These are phyloP conservation scores for Cheilosia vernalis DNA, from an alignment of 2,888 invertebrate genomes.

Conservation along the genomic window DNA sequence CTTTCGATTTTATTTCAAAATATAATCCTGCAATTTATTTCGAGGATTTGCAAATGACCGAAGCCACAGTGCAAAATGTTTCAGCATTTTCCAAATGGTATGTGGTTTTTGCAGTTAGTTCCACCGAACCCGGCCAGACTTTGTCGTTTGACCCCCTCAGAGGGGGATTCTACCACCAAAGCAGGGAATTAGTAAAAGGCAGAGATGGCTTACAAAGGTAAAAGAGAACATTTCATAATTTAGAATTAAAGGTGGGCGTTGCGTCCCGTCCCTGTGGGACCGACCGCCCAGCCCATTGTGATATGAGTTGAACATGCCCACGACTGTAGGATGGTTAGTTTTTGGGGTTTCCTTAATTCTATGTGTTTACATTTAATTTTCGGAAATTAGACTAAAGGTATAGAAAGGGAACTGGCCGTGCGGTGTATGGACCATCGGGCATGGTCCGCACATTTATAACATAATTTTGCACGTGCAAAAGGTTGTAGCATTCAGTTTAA, in stretches of 20 bases:
- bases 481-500: slow-evolving; percentile 34
- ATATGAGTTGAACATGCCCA: no score
- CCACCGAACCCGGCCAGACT: background rate
- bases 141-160: background rate
- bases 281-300: background rate
- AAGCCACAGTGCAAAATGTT: slow-evolving; percentile 73
- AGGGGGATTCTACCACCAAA: background rate
- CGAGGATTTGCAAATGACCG: slow-evolving; percentile 65
- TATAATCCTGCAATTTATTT: slow-evolving; percentile 71
- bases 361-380: slow-evolving; percentile 69
- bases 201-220: slow-evolving; percentile 53
- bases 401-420: background rate
- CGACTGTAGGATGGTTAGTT: slow-evolving; percentile 36
- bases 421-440: slow-evolving; percentile 7
- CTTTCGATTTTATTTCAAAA: slow-evolving; percentile 71
- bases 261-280: background rate
- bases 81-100: slow-evolving; percentile 60
- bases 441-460: slow-evolving; percentile 51
- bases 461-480: slow-evolving; percentile 56
- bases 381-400: slow-evolving; percentile 40
- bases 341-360: slow-evolving; percentile 61
- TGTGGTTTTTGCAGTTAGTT: slow-evolving; percentile 51
- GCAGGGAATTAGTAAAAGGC: slow-evolving; percentile 51
- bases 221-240: slow-evolving; percentile 62
- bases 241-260: slow-evolving; percentile 66